Base-by-base conservation (phyloP, 2,113 vertebrate species). In the Charina bottae region DNA sequence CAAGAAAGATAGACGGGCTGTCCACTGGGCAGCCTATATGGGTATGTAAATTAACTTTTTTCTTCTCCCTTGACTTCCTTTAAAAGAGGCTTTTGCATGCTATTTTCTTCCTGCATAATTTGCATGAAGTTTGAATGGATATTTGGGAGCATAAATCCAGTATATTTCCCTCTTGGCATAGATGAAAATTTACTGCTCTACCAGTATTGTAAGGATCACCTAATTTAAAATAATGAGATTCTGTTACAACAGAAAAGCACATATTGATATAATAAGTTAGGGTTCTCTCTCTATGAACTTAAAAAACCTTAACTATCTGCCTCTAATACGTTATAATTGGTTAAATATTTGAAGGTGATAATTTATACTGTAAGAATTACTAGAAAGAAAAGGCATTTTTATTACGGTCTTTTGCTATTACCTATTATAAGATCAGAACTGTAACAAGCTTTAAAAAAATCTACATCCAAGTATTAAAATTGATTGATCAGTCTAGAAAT, bases 1-100 rank as follows among this genome's bases (percentile, higher is more conserved):
- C 97, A 99, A 99, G 97, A 99, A 99, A 96, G 99, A 99, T 95
- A 98, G 99, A n/a, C 98, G 99, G 93, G 99, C 99, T 64, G 98
- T 99, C 95, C 99, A 99, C 93, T 99, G 99, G 99, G 99, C 99
- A 84, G 99, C 99, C 24, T 99, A 99, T 96, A 99, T 99, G 99
- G 99, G 99, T 99, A 98, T 96, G 97, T 94, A 90, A 93, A 89
- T 13, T 4, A 62, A 89, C 46, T 64, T 85, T 9, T 89, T 72
- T 85, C 11, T 17, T 17, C 21, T 19, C 23, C 2, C 15, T 13
- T 28, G 19, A 42, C 7, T 78, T 62, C 37, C 55, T 24, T 91
- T 86, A 91, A 42, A 55, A 0, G 10, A 85, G 17, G 4, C 2
- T 85, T 87, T 62, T 86, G 23, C 23, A 55, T 55, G 24, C 9